phyloP scores from a whole-genome alignment of 1,140 invertebrate species.

The Eulimnadia texana region DNA sequence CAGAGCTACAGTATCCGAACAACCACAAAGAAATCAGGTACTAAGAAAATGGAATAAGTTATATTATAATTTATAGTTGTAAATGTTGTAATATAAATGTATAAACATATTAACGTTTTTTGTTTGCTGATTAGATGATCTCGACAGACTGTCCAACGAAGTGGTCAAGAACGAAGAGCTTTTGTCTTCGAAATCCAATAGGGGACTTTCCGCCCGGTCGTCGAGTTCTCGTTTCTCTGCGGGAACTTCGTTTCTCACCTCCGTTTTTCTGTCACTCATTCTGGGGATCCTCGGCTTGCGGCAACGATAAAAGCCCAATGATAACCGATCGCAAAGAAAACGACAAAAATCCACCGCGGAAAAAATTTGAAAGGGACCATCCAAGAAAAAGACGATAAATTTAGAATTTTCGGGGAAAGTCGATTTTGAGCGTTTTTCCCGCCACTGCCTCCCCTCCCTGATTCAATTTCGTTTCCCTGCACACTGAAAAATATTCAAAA shows the following conservation, averaged over 20 bases:
- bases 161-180: constrained; percentile 83
- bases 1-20: constrained; percentile 24
- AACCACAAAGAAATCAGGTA: constrained; percentile 27
- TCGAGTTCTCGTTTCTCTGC: background rate
- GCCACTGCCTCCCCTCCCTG: too few relatives aligned
- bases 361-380: too few relatives aligned
- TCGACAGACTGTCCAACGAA: constrained; percentile 76
- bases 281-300: too few relatives aligned
- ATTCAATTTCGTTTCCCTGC: too few relatives aligned
- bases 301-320: too few relatives aligned
- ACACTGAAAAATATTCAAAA: too few relatives aligned
- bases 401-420: too few relatives aligned
- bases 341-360: too few relatives aligned
- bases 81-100: background rate
- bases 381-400: too few relatives aligned
- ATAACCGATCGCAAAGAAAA: too few relatives aligned
- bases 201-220: background rate
- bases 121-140: constrained; percentile 43
- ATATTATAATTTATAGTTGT: background rate
- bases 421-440: too few relatives aligned
- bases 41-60: constrained; percentile 9
- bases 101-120: background rate
- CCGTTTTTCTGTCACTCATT: too few relatives aligned
- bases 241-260: background rate
- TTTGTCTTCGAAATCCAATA: constrained; percentile 43